These are phyloP conservation scores for Pteromalus puparum DNA, from an alignment of 1,140 invertebrate species.

Conservation along the genomic window DNA sequence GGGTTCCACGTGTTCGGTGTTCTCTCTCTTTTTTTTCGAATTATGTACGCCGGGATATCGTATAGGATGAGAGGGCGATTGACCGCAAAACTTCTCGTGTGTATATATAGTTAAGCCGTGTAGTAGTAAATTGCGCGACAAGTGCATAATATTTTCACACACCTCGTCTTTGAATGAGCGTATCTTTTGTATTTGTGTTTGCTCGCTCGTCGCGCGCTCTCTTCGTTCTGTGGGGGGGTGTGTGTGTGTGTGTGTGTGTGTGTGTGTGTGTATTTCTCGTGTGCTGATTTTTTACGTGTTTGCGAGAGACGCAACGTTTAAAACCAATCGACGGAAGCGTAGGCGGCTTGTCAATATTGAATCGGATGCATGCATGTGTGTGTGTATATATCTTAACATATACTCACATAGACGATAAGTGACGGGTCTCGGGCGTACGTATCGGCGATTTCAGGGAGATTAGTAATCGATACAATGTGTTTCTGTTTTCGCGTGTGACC, in stretches of 20 bases:
- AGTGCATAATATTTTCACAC: not conserved
- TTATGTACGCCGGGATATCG: no score
- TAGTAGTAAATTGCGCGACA: not conserved
- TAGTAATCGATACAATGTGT: not conserved
- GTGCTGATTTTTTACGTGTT: slow-evolving; percentile 24
- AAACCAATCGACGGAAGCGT: not conserved
- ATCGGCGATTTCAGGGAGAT: not conserved
- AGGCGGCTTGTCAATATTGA: not conserved
- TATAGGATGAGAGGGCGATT: no score
- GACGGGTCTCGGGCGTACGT: not conserved
- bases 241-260: not conserved
- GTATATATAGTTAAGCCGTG: no score
- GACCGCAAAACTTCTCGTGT: no score
- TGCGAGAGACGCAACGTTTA: not conserved
- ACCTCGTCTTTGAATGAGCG: no score
- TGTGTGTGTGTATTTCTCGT: slow-evolving; percentile 9
- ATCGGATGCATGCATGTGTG: not conserved
- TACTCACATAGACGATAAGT: not conserved
- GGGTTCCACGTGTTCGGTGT: no score
- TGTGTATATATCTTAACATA: not conserved
- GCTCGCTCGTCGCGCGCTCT: not conserved
- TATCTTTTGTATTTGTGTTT: slow-evolving; percentile 19
- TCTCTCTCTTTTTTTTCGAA: not conserved
- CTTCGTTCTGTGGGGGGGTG: no score
- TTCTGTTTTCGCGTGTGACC: not conserved